Evolutionary conservation across 1,140 invertebrate genomes (phyloP).

Genomic region (Harpegnathos saltator): DNA sequence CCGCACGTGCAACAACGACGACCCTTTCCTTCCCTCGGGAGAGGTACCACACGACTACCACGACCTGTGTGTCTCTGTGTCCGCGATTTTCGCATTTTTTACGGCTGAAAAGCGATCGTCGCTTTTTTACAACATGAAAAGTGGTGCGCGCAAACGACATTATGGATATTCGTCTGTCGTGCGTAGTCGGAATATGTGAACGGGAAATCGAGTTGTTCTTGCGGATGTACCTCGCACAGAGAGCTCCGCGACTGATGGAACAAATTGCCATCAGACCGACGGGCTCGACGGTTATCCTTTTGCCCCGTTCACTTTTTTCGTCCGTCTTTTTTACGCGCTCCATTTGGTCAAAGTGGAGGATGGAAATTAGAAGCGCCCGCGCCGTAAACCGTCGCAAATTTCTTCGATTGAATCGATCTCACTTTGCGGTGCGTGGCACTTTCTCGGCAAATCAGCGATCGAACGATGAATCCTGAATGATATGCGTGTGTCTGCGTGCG

Average conservation of each 20-base stretch:
- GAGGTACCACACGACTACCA: background rate
- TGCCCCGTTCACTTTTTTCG: no score
- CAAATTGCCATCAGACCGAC: background rate
- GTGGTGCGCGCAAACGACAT: conserved; percentile 20
- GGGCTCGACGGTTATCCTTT: background rate
- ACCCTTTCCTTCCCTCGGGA: conserved; percentile 3
- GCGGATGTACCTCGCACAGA: background rate
- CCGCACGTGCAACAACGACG: conserved; percentile 18
- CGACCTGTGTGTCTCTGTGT: background rate
- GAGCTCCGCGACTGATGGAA: background rate
- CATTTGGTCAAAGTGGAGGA: background rate
- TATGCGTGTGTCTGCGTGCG: background rate
- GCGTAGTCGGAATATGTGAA: conserved; percentile 4
- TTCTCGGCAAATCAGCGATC: background rate
- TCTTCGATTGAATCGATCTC: background rate
- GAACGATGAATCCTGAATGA: background rate
- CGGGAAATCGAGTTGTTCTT: conserved; percentile 21
- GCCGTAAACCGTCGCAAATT: background rate
- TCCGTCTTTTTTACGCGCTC: background rate
- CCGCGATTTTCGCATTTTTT: conserved; percentile 28
- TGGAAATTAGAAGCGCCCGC: background rate
- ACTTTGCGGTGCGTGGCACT: background rate
- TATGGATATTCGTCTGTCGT: conserved; percentile 15
- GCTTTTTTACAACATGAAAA: conserved; percentile 27
- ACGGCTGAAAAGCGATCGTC: conserved; percentile 10